These are phyloP conservation scores for Capitulum mitella DNA, from an alignment of 2,888 invertebrate species.

Conservation along the genomic window DNA sequence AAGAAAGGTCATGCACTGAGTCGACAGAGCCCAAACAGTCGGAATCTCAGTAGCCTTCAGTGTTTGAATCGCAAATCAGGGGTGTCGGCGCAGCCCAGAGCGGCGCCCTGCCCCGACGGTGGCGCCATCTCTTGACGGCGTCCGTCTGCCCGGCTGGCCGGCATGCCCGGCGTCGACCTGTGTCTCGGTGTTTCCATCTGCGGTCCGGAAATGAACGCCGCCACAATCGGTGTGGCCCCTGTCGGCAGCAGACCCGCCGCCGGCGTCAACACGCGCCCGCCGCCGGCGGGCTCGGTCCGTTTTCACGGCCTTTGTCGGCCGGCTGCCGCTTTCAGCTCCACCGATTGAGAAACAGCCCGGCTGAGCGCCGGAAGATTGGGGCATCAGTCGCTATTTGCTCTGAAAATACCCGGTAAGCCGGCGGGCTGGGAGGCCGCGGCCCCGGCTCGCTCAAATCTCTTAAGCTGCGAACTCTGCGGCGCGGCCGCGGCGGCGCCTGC, in stretches of 20 bases:
- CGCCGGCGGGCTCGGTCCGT: no score
- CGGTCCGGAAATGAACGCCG: not conserved
- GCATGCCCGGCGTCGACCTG: not conserved
- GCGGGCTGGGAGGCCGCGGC: not conserved
- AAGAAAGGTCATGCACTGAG: no score
- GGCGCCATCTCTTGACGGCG: not conserved
- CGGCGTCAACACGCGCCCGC: not conserved
- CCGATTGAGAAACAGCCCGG: not conserved
- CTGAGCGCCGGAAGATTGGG: not conserved
- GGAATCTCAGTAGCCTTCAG: no score
- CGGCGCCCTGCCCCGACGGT: not conserved
- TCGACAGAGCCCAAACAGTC: no score
- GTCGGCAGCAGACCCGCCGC: not conserved
- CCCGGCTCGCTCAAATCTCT: not conserved
- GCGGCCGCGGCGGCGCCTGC: no score
- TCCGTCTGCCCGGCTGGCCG: not conserved
- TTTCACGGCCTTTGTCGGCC: not conserved
- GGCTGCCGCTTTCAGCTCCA: not conserved
- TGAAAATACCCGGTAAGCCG: not conserved
- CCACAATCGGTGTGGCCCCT: not conserved
- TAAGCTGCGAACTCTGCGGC: not conserved
- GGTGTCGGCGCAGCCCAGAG: not conserved
- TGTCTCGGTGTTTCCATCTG: no score
- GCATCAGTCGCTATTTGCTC: not conserved
- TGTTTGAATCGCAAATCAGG: no score